These are phyloP conservation scores for Megamerina dolium DNA, from an alignment of 2,888 invertebrate genomes.

Conservation along the genomic window DNA sequence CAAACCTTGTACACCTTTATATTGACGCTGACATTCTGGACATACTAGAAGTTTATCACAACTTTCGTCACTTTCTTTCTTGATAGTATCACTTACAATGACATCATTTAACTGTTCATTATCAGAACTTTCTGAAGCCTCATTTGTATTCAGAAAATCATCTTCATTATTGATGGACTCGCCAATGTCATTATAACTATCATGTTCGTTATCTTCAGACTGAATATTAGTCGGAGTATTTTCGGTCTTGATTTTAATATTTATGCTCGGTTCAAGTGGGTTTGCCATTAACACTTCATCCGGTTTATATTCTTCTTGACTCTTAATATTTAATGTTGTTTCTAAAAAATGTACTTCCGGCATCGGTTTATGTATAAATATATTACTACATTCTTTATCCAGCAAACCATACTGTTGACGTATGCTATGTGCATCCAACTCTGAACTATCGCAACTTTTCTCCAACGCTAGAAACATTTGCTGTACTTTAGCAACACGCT, in stretches of 20 bases:
- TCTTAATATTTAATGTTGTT: slow-evolving; percentile 25
- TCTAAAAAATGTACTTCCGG: slow-evolving; percentile 28
- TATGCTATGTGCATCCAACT: slow-evolving; percentile 13
- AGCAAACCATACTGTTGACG: slow-evolving; percentile 27
- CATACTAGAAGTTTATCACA: too few relatives aligned
- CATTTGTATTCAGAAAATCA: too few relatives aligned
- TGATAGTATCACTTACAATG: too few relatives aligned
- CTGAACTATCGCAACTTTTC: too few relatives aligned
- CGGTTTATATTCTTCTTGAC: too few relatives aligned
- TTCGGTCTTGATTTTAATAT: slow-evolving; percentile 21
- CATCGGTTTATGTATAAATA: slow-evolving; percentile 15
- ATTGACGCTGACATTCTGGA: not conserved
- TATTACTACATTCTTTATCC: slow-evolving; percentile 21
- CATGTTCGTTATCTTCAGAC: slow-evolving; percentile 13
- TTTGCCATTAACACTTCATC: too few relatives aligned
- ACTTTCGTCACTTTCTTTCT: too few relatives aligned
- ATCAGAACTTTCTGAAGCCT: too few relatives aligned
- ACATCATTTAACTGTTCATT: too few relatives aligned
- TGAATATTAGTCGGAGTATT: slow-evolving; percentile 4
- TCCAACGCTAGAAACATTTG: too few relatives aligned
- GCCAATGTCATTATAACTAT: slow-evolving; percentile 8
- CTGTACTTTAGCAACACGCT: too few relatives aligned
- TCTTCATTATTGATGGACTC: slow-evolving; percentile 3
- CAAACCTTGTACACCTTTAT: not conserved
- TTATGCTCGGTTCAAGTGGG: slow-evolving; percentile 5